Evolutionary conservation across 2,888 invertebrate species (phyloP), one percentile per base, ranked within the genome.

Genomic region (Drosophila anomalipes): DNA sequence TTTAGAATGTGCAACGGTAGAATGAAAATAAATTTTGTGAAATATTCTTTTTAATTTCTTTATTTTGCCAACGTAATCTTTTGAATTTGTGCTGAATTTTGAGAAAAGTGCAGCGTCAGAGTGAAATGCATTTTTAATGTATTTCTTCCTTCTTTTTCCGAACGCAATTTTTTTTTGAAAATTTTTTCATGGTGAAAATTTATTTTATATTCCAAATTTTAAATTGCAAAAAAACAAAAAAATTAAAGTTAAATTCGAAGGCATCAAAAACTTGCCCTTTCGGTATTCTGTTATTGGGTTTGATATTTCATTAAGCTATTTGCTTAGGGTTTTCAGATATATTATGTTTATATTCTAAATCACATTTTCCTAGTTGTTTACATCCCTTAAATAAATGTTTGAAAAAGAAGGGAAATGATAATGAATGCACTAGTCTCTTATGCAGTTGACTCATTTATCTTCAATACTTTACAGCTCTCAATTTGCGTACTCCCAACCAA

Each of bases 401-500:
- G 33, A 4, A 52, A 47, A 52, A 61, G 9, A 39, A 47, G 14
- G 19, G 22, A 41, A 39, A 51, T 32, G 32, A 39, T 51, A 74
- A 66, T 44, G 28, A 68, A 69, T 59, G 32, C 37, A 57, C 26
- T 60, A 28, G 52, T 52, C 54, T 68, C 54, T 58, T 65, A 28
- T 54, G 68, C 39, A 57, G 59, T 68, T 62, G 72, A 59, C 68
- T 81, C 77, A 77, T 79, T 79, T 79, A 79, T 81, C 81, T 72
- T 62, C 64, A 81, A 81, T 62, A 72, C 77, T 77, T 77, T 71
- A 52, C 72, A 81, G 53, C 79, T 77, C 81, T 81, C 78, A 77
- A 79, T 79, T 81, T 79, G 77, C 67, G 67, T 72, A 56, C 47
- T 39, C n/a, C n/a, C 54, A 49, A 35, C 61, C 54, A 57, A 64